phyloP scores from a whole-genome alignment of 2,888 invertebrate species.

The Mythimna pallens region DNA sequence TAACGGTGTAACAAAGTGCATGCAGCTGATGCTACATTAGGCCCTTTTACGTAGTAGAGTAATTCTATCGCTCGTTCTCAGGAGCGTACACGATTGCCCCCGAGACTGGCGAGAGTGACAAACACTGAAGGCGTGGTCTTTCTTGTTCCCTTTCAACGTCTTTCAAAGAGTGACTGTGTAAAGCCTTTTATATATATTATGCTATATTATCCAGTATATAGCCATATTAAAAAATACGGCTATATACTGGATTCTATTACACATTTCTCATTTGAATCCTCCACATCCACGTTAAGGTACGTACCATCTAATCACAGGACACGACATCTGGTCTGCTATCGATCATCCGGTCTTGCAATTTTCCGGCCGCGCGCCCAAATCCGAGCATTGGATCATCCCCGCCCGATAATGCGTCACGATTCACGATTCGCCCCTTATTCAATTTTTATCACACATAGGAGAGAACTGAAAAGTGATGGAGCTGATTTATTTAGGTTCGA shows the following conservation, averaged over 20 bases:
- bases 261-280: background rate
- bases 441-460: conserved; percentile 60
- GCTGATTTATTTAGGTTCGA: conserved; percentile 44
- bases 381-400: conserved; percentile 78
- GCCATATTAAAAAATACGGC: too few relatives aligned
- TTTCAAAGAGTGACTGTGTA: too few relatives aligned
- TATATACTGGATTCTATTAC: background rate
- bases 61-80: too few relatives aligned
- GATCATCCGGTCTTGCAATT: conserved; percentile 80
- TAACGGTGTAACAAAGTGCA: background rate
- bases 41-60: background rate
- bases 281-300: conserved; percentile 25
- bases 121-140: too few relatives aligned
- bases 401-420: conserved; percentile 80
- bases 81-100: too few relatives aligned
- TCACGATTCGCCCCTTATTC: conserved; percentile 62
- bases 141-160: too few relatives aligned
- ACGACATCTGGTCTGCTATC: conserved; percentile 80
- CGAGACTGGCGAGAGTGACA: too few relatives aligned
- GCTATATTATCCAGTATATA: too few relatives aligned
- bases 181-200: too few relatives aligned
- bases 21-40: conserved; percentile 20
- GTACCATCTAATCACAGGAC: conserved; percentile 72
- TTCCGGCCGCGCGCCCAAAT: conserved; percentile 77
- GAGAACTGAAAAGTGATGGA: conserved; percentile 39